Conservation (phyloP, 1,140 invertebrate genomes). For the Lamellibrachia luymesi region DNA sequence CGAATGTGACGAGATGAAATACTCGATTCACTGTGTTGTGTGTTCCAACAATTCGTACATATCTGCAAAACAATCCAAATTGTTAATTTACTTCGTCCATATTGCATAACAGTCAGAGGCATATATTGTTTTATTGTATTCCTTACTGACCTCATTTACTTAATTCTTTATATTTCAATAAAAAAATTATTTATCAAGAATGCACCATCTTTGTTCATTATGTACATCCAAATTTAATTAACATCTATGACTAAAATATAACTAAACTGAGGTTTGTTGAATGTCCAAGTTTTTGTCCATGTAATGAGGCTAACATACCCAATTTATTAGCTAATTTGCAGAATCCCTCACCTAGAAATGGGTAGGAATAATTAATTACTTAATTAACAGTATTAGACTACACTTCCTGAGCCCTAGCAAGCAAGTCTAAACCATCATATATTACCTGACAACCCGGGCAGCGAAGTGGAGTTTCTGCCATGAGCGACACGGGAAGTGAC, state of each 20-base stretch:
- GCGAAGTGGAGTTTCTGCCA: conserved; percentile 96
- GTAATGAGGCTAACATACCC: not conserved
- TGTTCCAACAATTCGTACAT: conserved; percentile 86
- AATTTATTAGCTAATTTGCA: not conserved
- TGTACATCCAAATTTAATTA: not conserved
- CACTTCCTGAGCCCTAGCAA: not conserved
- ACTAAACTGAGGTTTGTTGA: not conserved
- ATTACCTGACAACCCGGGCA: conserved; percentile 73
- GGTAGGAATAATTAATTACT: not conserved
- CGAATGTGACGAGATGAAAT: conserved; percentile 89
- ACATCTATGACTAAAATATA: not conserved
- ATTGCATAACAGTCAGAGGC: not conserved
- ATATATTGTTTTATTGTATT: not conserved
- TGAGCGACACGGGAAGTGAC: conserved; percentile 86
- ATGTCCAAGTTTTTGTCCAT: not conserved
- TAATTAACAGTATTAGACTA: not conserved
- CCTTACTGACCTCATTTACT: not conserved
- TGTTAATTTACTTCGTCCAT: not conserved
- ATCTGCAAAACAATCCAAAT: conserved; percentile 56
- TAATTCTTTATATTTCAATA: not conserved
- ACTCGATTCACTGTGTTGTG: conserved; percentile 95
- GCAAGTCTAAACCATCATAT: not conserved
- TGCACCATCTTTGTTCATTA: not conserved
- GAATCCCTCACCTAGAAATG: not conserved
- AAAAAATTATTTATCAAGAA: not conserved